These are phyloP conservation scores for Proisotoma minuta DNA, from an alignment of 2,888 invertebrate genomes.

Conservation along the genomic window DNA sequence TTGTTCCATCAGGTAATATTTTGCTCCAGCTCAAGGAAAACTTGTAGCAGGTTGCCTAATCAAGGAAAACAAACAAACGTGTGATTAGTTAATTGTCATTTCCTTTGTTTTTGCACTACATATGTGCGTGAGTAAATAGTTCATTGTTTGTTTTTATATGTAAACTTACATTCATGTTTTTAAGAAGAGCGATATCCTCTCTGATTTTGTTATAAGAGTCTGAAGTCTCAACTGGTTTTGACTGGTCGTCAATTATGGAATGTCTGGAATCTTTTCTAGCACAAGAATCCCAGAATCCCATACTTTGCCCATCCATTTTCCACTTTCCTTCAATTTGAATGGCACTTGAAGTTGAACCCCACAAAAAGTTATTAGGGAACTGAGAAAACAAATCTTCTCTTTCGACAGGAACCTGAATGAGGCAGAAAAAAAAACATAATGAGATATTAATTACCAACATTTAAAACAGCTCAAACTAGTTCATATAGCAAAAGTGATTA, in stretches of 20 bases:
- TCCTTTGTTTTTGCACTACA: no score
- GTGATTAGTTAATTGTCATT: no score
- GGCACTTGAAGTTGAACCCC: slow-evolving; percentile 49
- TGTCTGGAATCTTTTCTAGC: neutral
- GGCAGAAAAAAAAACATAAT: no score
- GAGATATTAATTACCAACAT: no score
- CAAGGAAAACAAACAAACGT: neutral
- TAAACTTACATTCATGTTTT: slow-evolving; percentile 31
- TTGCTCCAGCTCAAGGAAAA: slow-evolving; percentile 54
- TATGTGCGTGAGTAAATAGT: no score
- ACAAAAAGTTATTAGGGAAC: slow-evolving; percentile 48
- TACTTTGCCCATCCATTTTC: slow-evolving; percentile 47
- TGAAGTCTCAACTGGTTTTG: slow-evolving; percentile 26
- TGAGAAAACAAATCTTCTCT: slow-evolving; percentile 5
- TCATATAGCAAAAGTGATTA: no score
- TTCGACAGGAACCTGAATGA: no score
- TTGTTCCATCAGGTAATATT: slow-evolving; percentile 51
- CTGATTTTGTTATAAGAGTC: slow-evolving; percentile 38
- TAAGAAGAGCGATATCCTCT: slow-evolving; percentile 34
- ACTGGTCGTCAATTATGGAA: slow-evolving; percentile 26
- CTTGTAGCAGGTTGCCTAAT: slow-evolving; percentile 44
- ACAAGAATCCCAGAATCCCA: neutral
- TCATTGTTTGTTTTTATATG: no score
- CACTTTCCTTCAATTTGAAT: slow-evolving; percentile 50
- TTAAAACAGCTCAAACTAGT: no score